A percentile compares a stretch with the other conserved stretches of the same genome.
Evolutionary conservation across 2,888 invertebrate species (phyloP).

Genomic region (Lithophane leautieri): DNA sequence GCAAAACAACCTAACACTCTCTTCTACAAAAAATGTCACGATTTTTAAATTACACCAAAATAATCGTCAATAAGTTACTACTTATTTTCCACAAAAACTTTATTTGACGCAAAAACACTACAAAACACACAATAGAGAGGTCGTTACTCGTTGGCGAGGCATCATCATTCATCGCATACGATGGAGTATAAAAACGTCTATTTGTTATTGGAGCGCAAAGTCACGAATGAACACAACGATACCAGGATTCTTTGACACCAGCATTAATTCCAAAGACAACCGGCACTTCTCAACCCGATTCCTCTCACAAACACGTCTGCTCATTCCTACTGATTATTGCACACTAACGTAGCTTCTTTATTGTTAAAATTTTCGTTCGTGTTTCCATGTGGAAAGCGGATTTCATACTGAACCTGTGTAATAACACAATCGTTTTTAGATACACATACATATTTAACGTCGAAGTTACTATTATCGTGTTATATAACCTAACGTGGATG

Average conservation of each 20-base stretch:
- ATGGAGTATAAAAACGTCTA: constrained; percentile 58
- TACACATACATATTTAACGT: constrained; percentile 28
- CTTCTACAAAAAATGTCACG: constrained; percentile 15
- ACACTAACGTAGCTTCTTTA: constrained; percentile 32
- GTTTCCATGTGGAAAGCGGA: constrained; percentile 44
- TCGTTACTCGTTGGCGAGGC: constrained; percentile 55
- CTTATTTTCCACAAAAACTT: constrained; percentile 20
- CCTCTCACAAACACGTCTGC: constrained; percentile 53
- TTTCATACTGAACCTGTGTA: constrained; percentile 47
- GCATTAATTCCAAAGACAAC: constrained; percentile 55
- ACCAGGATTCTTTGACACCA: constrained; percentile 74
- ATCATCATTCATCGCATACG: constrained; percentile 55
- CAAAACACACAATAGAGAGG: constrained; percentile 54
- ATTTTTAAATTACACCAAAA: constrained; percentile 28
- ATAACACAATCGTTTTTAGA: constrained; percentile 36
- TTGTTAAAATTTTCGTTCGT: constrained; percentile 35
- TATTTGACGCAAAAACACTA: constrained; percentile 25
- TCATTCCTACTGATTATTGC: constrained; percentile 70
- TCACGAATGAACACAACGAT: constrained; percentile 81
- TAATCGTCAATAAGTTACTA: constrained; percentile 10
- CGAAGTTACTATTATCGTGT: constrained; percentile 23
- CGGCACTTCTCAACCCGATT: constrained; percentile 72
- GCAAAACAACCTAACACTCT: constrained; percentile 5
- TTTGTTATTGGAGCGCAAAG: constrained; percentile 85
- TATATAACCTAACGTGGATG: constrained; percentile 28